phyloP scores from a whole-genome alignment of 2,113 vertebrate species.

The Eudorcas thomsonii region DNA sequence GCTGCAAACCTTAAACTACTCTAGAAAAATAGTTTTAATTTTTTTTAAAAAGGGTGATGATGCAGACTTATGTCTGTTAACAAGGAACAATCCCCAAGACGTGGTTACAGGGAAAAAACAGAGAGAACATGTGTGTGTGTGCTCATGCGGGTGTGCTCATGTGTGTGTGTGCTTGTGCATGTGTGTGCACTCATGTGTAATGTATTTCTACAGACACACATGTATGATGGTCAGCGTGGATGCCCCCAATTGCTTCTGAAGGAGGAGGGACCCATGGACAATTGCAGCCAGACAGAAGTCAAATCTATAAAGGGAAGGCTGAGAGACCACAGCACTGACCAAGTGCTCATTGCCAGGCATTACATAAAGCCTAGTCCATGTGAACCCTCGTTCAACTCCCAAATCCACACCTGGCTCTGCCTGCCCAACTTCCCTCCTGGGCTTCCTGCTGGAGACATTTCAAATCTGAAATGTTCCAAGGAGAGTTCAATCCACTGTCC shows the following conservation, averaged over 20 bases:
- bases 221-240: neutral
- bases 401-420: neutral
- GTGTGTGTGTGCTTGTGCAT: neutral
- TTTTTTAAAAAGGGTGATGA: neutral
- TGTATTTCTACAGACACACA: neutral
- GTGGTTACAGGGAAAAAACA: neutral
- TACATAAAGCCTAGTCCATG: fast-evolving
- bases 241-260: neutral
- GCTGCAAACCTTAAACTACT: neutral
- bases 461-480: neutral
- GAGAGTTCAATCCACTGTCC: neutral
- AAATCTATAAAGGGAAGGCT: neutral
- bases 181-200: too few species aligned
- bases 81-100: neutral
- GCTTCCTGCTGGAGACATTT: neutral
- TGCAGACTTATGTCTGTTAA: neutral
- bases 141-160: neutral
- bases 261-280: neutral
- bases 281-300: neutral
- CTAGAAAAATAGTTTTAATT: neutral
- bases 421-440: neutral
- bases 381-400: neutral
- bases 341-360: fast-evolving
- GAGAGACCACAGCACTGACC: neutral
- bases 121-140: neutral